A percentile compares a stretch with the other conserved stretches of the same genome.
Conservation (phyloP, 2,888 invertebrate genomes). For the Priocnemis perturbator region DNA sequence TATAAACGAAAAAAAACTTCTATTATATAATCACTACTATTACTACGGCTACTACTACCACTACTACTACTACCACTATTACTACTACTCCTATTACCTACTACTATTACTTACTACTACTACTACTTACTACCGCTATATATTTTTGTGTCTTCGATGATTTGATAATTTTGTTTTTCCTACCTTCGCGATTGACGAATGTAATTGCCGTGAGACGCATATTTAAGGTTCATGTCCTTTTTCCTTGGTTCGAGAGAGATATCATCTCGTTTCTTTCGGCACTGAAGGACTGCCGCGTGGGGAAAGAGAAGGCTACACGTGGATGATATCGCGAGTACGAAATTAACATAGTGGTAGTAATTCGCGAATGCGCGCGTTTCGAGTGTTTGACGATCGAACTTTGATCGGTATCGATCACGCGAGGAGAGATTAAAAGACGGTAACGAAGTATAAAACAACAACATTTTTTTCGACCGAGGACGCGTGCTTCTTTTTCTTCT, state of each 20-base stretch:
- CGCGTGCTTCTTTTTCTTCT: constrained; percentile 38
- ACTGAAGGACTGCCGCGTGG: background rate
- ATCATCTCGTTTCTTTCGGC: constrained; percentile 7
- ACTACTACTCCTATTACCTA: constrained; percentile 46
- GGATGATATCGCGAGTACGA: constrained; percentile 18
- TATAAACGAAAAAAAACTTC: constrained; percentile 58
- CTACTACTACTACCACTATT: constrained; percentile 54
- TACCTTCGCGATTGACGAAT: constrained; percentile 35
- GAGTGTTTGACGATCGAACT: constrained; percentile 7
- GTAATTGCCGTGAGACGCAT: constrained; percentile 30
- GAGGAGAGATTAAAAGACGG: constrained; percentile 13
- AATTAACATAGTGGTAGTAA: constrained; percentile 13
- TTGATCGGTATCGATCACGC: constrained; percentile 7
- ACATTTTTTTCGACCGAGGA: constrained; percentile 16
- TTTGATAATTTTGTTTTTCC: constrained; percentile 59
- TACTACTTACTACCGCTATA: constrained; percentile 58
- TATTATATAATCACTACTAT: constrained; percentile 57
- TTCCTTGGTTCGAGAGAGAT: constrained; percentile 41
- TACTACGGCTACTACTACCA: constrained; percentile 51
- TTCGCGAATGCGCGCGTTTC: constrained; percentile 38
- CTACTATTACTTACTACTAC: constrained; percentile 43
- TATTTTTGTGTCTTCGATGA: constrained; percentile 70
- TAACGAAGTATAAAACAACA: constrained; percentile 3
- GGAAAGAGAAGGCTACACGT: background rate
- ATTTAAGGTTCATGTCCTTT: constrained; percentile 31